phyloP scores from a whole-genome alignment of 2,113 vertebrate genomes.

The Ciconia boyciana region DNA sequence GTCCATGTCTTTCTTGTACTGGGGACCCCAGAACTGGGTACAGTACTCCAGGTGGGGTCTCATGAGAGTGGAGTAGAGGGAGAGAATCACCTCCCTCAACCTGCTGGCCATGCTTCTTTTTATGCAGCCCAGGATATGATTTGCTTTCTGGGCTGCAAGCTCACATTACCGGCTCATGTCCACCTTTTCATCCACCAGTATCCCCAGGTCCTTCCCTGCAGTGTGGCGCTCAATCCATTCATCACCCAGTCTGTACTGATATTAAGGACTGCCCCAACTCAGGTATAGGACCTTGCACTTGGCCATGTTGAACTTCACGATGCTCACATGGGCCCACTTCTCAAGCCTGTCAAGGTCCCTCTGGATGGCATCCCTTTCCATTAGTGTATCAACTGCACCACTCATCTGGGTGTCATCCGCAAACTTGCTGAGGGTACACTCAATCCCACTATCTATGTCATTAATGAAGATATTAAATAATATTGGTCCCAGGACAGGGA shows the following conservation, averaged over 20 bases:
- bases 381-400: neutral
- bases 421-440: neutral
- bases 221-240: neutral
- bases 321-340: neutral
- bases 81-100: accelerated
- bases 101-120: neutral
- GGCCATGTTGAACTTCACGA: neutral
- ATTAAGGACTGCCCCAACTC: accelerated
- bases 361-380: neutral
- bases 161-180: neutral
- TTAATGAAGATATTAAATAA: neutral
- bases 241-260: neutral
- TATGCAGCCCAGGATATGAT: neutral
- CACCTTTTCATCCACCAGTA: neutral
- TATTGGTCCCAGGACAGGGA: neutral
- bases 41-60: neutral
- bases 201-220: neutral
- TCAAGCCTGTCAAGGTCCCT: neutral
- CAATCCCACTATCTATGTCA: neutral
- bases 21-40: accelerated
- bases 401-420: neutral
- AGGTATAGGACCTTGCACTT: neutral
- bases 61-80: neutral
- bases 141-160: neutral
- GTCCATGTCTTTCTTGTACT: neutral